Base-by-base conservation (phyloP, 2,888 invertebrate species). In the Agonopterix alstromeriana region DNA sequence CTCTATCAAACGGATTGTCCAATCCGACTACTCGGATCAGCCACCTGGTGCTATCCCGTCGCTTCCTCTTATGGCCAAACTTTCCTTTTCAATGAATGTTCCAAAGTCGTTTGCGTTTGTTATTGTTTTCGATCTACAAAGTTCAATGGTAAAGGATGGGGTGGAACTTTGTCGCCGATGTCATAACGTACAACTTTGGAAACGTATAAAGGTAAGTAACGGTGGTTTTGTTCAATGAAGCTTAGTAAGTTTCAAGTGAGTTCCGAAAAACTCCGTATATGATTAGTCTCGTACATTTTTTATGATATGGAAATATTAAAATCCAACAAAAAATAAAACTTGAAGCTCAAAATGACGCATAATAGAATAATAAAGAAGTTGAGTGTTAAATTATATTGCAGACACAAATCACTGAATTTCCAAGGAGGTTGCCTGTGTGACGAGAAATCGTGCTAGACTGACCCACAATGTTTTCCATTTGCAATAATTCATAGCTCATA, bases 61-160 rank as follows among this genome's bases (percentile, higher is more conserved):
- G 27, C 60, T 59, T 61, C 56, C 61, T 58, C 58, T 67, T 56
- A 65, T 57, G 58, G 65, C 57, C 57, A 63, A 82, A 85, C 79
- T 85, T 83, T 81, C 80, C 70, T 70, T 80, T 83, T 80, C 81
- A 82, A 78, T 78, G 78, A 82, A 81, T 78, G 82, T 85, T 82
- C 67, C 59, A 65, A 77, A 84, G 76, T 83, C 80, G 82, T 84
- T 84, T 77, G 64, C 69, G 70, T 77, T 73, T 84, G 79, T 83
- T 85, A 86, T 84, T 86, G 83, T 84, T 84, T 85, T 81, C 77
- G 67, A 85, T 85, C 72, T 72, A 63, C 66, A 50, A 84, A 86
- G 75, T 86, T 84, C 70, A 73, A 70, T 67, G 65, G 67, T 62
- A 58, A 61, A 54, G 60, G 62, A 53, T 51, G 49, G 45, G 44